These are phyloP conservation scores for Acanthaster planci DNA, from an alignment of 35 echinoderm and acorn worm genomes.

Conservation along the genomic window DNA sequence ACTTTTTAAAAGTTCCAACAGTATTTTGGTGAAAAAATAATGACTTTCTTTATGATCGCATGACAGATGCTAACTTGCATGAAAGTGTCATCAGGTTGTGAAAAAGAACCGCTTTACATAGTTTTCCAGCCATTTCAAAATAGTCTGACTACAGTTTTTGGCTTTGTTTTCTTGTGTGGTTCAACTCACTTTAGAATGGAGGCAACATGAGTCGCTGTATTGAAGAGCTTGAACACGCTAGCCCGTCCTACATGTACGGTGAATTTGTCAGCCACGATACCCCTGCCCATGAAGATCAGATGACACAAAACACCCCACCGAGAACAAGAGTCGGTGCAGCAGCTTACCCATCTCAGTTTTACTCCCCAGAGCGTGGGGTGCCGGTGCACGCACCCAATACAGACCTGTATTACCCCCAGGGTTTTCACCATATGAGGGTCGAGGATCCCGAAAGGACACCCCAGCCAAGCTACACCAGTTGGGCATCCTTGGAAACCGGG, in stretches of 20 bases:
- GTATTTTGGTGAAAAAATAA: too few relatives aligned
- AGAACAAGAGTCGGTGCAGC: neutral
- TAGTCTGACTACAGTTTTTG: too few relatives aligned
- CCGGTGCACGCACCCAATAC: too few relatives aligned
- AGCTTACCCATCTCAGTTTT: too few relatives aligned
- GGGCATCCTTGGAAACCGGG: constrained; percentile 5
- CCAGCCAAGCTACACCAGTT: constrained; percentile 3
- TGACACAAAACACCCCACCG: neutral
- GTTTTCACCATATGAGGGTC: neutral
- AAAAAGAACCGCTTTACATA: too few relatives aligned
- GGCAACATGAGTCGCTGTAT: constrained; percentile 16
- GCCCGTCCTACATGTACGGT: neutral
- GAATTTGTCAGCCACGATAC: neutral
- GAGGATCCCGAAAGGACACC: neutral
- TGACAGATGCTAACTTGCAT: too few relatives aligned
- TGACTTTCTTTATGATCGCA: too few relatives aligned
- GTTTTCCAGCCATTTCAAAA: too few relatives aligned
- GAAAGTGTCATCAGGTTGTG: too few relatives aligned
- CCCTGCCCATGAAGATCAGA: neutral
- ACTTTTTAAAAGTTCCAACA: too few relatives aligned
- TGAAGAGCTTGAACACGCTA: neutral
- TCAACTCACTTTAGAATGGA: neutral
- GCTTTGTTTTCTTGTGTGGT: neutral
- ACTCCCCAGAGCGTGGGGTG: too few relatives aligned
- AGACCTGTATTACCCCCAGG: too few relatives aligned